Base-by-base conservation (phyloP, 2,797 vertebrate species). In the Allochrocebus solatus region DNA sequence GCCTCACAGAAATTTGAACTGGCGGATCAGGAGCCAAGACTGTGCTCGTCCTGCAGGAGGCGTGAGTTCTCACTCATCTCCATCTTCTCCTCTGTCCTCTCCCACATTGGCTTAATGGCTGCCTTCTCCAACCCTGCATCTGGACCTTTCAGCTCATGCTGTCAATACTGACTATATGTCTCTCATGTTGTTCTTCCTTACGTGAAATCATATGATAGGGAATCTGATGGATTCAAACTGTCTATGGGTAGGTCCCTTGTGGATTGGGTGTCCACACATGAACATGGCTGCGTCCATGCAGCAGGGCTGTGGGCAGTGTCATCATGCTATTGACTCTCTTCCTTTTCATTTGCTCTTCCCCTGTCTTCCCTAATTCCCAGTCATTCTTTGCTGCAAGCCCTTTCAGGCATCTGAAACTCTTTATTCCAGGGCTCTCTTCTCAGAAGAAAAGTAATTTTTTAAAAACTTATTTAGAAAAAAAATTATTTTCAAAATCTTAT, bases 401-500 rank as follows among this genome's bases (percentile, higher is more conserved):
- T 86, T 74, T n/a, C 41, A 28, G 24, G 43, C 8, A 61, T 57
- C 72, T 55, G 43, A 89, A 53, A 26, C 14, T 84, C 76, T 80
- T 90, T 59, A 67, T 59, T 86, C 57, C 48, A 88, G 28, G 76
- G 8, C 16, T 67, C 28, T 97, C 59, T 72, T 41, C 85, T 93
- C 30, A 83, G 3, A 91, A 89, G 55, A 93, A 85, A 95, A 86
- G 48, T 85, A 5, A 36, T 81, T 83, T 96, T 89, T 50, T 39
- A 80, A 96, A 94, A 48, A 8, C 8, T n/a, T n/a, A 67, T n/a
- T 67, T 67, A 67, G 64, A n/a, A 67, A 67, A 67, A n/a, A 19
- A n/a, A n/a, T n/a, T n/a, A n/a, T 67, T 67, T 67, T 67, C 64
- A n/a, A 67, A 67, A 67, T 67, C 14, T 67, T 67, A 9, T n/a